These are phyloP conservation scores for Enoplosus armatus DNA, from an alignment of 2,797 vertebrate genomes.

Conservation along the genomic window DNA sequence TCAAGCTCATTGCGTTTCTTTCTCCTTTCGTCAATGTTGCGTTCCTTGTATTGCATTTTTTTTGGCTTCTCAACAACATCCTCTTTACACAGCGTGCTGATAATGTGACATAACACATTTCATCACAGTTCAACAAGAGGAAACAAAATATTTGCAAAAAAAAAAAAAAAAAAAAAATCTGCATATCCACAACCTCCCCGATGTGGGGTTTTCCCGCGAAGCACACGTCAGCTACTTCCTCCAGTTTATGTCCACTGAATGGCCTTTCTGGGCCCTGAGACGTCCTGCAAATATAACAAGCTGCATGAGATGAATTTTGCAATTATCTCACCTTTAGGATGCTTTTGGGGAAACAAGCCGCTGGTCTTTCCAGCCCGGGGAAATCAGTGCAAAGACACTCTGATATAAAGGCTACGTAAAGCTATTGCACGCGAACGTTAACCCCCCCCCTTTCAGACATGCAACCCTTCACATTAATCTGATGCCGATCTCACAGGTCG, in stretches of 20 bases:
- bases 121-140: conserved; percentile 3
- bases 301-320: conserved; percentile 15
- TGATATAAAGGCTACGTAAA: not conserved
- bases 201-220: not conserved
- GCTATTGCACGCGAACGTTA: not conserved
- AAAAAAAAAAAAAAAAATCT: no score
- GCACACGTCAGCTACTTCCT: conserved; percentile 18
- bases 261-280: conserved; percentile 9
- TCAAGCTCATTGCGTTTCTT: not conserved
- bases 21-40: not conserved
- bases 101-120: not conserved
- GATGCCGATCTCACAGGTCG: not conserved
- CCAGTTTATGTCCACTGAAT: not conserved
- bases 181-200: not conserved
- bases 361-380: conserved; percentile 2
- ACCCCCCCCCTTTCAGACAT: not conserved
- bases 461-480: not conserved
- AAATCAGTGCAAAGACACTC: conserved; percentile 13
- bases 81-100: not conserved
- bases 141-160: not conserved
- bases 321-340: conserved; percentile 5
- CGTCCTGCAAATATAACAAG: conserved; percentile 8
- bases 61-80: not conserved
- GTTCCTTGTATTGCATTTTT: not conserved
- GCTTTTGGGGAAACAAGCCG: conserved; percentile 12